These are phyloP conservation scores for Microtus oregoni DNA, from an alignment of 2,113 vertebrate species.

Conservation along the genomic window DNA sequence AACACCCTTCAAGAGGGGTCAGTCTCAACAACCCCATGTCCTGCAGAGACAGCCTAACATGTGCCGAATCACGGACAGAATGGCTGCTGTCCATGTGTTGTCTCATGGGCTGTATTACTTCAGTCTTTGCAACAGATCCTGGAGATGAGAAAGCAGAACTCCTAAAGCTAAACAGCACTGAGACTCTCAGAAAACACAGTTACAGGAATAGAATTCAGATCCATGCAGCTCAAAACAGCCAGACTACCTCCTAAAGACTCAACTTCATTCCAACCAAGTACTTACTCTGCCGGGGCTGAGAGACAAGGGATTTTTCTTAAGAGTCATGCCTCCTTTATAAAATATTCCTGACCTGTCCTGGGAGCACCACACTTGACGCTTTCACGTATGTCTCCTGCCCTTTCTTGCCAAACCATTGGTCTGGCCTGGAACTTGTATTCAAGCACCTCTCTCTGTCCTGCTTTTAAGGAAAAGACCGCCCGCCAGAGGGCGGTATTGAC, in stretches of 20 bases:
- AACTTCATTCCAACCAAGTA: background rate
- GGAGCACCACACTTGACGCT: background rate
- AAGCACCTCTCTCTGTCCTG: background rate
- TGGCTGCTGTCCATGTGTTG: fast-evolving
- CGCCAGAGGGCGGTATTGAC: conserved; percentile 61
- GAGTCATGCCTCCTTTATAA: background rate
- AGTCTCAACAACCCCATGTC: background rate
- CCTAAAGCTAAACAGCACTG: background rate
- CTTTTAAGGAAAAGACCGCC: conserved; percentile 9
- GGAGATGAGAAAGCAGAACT: background rate
- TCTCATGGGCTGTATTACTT: background rate
- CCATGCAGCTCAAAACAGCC: too few species aligned
- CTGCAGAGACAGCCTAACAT: fast-evolving
- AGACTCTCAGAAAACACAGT: background rate
- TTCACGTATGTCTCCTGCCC: too few species aligned
- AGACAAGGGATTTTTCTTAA: background rate
- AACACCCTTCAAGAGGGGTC: background rate
- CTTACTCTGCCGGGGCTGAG: too few species aligned
- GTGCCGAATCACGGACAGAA: background rate
- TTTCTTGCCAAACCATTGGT: background rate
- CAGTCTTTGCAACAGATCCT: background rate
- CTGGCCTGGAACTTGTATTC: background rate
- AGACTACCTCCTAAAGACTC: background rate
- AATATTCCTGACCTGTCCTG: background rate
- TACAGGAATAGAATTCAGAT: background rate